Base-by-base conservation (phyloP, 2,888 invertebrate genomes). In the Mesopsocus fuscifrons region DNA sequence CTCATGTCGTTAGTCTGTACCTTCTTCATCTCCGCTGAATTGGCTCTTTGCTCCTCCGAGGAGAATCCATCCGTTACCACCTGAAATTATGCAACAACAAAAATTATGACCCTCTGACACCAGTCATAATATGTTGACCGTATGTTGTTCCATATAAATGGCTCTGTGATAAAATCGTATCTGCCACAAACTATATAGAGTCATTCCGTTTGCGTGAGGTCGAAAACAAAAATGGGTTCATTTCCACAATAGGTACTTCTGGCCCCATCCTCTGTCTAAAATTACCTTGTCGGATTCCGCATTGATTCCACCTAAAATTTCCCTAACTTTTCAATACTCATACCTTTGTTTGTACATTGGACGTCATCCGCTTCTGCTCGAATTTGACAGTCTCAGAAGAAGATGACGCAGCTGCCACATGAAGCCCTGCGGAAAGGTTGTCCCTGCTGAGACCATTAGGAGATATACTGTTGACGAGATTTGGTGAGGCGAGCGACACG, bases 51-150 rank as follows among this genome's bases (percentile, higher is more conserved):
- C 62, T 79, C 74, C 58, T 80, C 78, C 22, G 83, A 79, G 60
- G 82, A 83, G 61, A 74, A 80, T 49, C 81, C 81, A 55, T 85
- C 85, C 45, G 79, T 77, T 16, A 83, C 72, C 26, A 83, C 80
- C 66, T 68, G 50, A n/a, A n/a, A n/a, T n/a, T n/a, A n/a, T 18
- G 55, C 54, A 41, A 44, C 22, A 43, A 46, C 41, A 41, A 45
- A 32, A 46, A 15, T 41, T 33, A 16, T n/a, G n/a, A n/a, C n/a
- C n/a, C n/a, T n/a, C n/a, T n/a, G 9, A 9, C 21, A 50, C 55
- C 58, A n/a, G n/a, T n/a, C n/a, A n/a, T n/a, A n/a, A n/a, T n/a
- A n/a, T n/a, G n/a, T n/a, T n/a, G n/a, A n/a, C n/a, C n/a, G n/a
- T n/a, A n/a, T n/a, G n/a, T n/a, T n/a, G n/a, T n/a, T n/a, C n/a